Base-by-base conservation (phyloP, 2,113 vertebrate species). In the Parotia lawesii region DNA sequence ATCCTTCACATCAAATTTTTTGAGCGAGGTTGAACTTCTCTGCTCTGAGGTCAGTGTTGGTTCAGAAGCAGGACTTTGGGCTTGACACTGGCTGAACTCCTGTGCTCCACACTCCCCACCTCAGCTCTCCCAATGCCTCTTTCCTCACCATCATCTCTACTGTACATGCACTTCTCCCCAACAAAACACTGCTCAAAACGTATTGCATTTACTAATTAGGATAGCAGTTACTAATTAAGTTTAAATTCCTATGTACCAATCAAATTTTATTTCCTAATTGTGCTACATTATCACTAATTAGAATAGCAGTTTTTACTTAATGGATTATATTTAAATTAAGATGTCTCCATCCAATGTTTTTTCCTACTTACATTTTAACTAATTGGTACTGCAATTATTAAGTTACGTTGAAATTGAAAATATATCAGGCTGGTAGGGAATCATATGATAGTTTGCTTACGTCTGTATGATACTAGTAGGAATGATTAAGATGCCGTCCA, bases 201-300 rank as follows among this genome's bases (percentile, higher is more conserved):
- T 95, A 96, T 82, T 94, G 50, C 56, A 95, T 96, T 96, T 89
- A 67, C 73, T 98, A 97, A 97, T 97, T 96, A 96, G 81, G 94
- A 91, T 93, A 96, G 72, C 77, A 95, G 75, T 96, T 94, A 95
- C 58, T 81, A 94, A 96, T 97, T 97, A 94, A 81, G 76, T 95
- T 97, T 95, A 93, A 96, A 96, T 96, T 97, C 97, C 88, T 94
- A 94, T 93, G 92, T 95, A 96, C 92, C 90, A 97, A 96, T 97
- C 87, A 97, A 94, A 96, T 96, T 97, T 97, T 96, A 97, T 95
- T 97, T 96, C 87, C 94, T 96, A 97, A 97, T 98, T 97, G 93
- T 96, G 80, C 92, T 96, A 95, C 82, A 97, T 97, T 97, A 97
- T 96, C 91, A 82, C 89, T 97, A 94, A 97, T 97, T 97, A 97